Evolutionary conservation across 2,797 vertebrate species (phyloP), one percentile per base, ranked within the genome.

Genomic region (Cheirogaleus major): DNA sequence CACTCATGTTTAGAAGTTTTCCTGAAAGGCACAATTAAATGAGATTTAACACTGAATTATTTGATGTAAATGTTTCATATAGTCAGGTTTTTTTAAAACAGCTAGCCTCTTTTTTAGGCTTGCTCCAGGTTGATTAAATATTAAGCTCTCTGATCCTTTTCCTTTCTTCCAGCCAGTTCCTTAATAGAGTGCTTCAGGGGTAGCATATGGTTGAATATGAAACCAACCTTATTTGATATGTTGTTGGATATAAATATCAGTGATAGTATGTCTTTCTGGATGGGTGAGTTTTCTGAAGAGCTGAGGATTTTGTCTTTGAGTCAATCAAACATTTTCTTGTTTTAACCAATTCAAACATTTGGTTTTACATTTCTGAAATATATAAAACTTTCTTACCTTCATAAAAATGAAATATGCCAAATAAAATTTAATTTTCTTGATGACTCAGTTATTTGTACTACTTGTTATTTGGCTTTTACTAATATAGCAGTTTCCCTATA

Each of bases 391-490:
- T 81, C 13, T 63, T 67, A 50, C 43, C 59, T 91, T 95, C 69
- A n/a, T 93, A 91, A 89, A 97, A 93, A 83, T 85, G 69, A 88
- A 94, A 89, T 75, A 96, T 72, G 41, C 45, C 81, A 96, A 95
- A 93, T 92, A 95, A 94, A 96, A 88, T 72, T 52, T 85, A 81
- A 89, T 95, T 94, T 97, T 95, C 78, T 91, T 89, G 78, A 80
- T 91, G 85, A 93, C 35, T 95, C 61, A 75, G 38, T 91, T 96
- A 83, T 94, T 97, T 97, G 91, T 97, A 75, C 78, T 88, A 23
- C 72, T 76, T 93, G 55, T 81, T 92, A 73, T 72, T 95, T 55
- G 20, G 15, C 82, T 83, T 94, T 97, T 95, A 91, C 52, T 95
- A 76, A 92, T 94, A 91, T 0, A 89, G 45, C 45, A 82, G 63